Base-by-base conservation (phyloP, 1,140 invertebrate species). In the Helicoverpa zea region DNA sequence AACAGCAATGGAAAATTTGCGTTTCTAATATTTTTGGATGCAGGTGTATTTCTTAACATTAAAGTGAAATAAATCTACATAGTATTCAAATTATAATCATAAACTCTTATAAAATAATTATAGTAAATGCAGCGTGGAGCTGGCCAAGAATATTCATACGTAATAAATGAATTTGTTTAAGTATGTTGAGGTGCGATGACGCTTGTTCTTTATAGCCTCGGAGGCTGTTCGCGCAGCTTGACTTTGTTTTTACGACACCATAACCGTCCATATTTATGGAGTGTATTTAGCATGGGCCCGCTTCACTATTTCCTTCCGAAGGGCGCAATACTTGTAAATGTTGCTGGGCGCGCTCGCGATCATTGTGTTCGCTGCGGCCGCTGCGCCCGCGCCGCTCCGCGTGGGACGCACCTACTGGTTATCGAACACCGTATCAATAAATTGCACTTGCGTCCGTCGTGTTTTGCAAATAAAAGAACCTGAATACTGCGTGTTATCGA, bases 351-450 rank as follows among this genome's bases (percentile, higher is more conserved):
- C 81, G 81, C 74, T 81, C 79, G 85, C 79, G 86, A 85, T 87
- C 88, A 86, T 90, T 89, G 91, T 88, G 79, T 81, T 75, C 35
- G 35, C 66, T 49, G 81, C 68, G 75, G 68, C 80, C 83, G 56
- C 68, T 74, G 75, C 72, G 83, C 83, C 82, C 81, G 81, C 84
- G 81, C 70, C 81, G 78, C 72, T 43, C 35, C 88, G 93, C 92
- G 92, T 93, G 90, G 91, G 92, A 84, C 84, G 93, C 83, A 87
- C 88, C 93, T 93, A 93, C 91, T 92, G 90, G 86, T 89, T 94
- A 94, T 94, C 93, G 88, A 87, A 86, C 85, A 89, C 89, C 87
- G 89, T 91, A 92, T 91, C 91, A 93, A 94, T 94, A 94, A 94
- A 94, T 94, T 94, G 91, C 89, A 92, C 88, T 90, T 90, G 91